Evolutionary conservation across 2,113 vertebrate species (phyloP).

Genomic region (Athene cunicularia): DNA sequence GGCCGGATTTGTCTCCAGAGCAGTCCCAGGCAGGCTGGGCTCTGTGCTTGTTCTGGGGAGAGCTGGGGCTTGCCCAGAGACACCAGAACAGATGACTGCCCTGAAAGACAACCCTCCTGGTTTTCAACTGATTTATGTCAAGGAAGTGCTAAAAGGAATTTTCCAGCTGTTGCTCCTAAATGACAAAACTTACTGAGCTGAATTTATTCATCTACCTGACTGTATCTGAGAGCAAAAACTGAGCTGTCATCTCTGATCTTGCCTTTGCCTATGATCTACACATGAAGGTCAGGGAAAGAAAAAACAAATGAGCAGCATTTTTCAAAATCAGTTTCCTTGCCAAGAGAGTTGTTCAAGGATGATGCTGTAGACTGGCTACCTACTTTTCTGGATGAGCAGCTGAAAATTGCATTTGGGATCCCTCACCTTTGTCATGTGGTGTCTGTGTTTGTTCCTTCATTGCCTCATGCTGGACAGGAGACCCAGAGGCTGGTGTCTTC

Average conservation of each 20-base stretch:
- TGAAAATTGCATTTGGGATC: not conserved
- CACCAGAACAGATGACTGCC: not conserved
- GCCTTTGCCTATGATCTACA: constrained; percentile 26
- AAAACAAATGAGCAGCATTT: constrained; percentile 44
- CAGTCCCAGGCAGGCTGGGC: not conserved
- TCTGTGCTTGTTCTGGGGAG: not conserved
- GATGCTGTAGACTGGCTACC: constrained; percentile 22
- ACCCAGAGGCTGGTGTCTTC: not conserved
- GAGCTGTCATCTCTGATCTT: constrained; percentile 43
- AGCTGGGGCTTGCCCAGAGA: not conserved
- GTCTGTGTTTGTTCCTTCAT: not conserved
- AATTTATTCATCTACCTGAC: constrained; percentile 35
- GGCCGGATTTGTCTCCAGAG: not conserved
- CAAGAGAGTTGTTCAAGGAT: not conserved
- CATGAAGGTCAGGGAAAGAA: not conserved
- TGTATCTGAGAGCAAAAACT: constrained; percentile 30
- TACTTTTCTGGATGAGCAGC: not conserved
- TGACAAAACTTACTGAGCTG: constrained; percentile 15
- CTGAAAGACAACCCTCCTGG: not conserved
- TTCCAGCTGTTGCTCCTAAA: constrained; percentile 47
- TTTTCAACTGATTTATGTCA: constrained; percentile 17
- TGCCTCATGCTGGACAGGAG: not conserved
- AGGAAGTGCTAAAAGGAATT: constrained; percentile 44
- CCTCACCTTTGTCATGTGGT: not conserved
- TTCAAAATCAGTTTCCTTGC: constrained; percentile 37